Evolutionary conservation across 2,113 vertebrate genomes (phyloP), one percentile per base, ranked within the genome.

Genomic region (Ciconia boyciana): DNA sequence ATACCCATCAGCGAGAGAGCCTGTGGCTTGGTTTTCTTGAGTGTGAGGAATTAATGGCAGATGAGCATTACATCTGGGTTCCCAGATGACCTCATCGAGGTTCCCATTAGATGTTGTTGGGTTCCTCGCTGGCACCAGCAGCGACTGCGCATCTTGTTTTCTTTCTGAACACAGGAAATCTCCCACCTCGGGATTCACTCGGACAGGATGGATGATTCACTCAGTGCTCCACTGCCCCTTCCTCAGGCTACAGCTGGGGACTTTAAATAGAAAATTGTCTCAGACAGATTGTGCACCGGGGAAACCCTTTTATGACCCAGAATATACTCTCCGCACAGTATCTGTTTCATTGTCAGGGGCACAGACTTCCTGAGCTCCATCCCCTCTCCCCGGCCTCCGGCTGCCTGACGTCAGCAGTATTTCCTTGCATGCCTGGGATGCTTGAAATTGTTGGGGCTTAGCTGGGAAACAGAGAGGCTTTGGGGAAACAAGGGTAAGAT

Each of bases 391-490:
- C 1, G 2, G 57, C 72, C 89, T 83, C 88, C 0, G 1, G 41
- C 82, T 81, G 51, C 72, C 82, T 93, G 83, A 95, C 46, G 36
- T 96, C 92, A 89, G 54, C 62, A 91, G 65, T 60, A 64, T 95
- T 94, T 96, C 90, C 84, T 97, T 88, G 89, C 89, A 66, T 97
- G 89, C 94, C 72, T 86, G 41, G 55, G 39, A 97, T 97, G 86
- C 78, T 80, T 97, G 92, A 87, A 93, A 97, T 97, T 34, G 39
- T 55, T 80, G 71, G 70, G 81, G 66, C 83, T 93, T 96, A 87
- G 64, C 76, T 3, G 34, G 70, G 65, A 95, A 96, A 77, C 72
- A 71, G 70, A 61, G 25, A 46, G 76, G 69, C 65, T 81, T 87
- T 62, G 69, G 88, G 60, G 66, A 94, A 93, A 91, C n/a, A 69